A percentile compares a stretch with the other conserved stretches of the same genome.
phyloP scores from a whole-genome alignment of 2,113 vertebrate genomes.

The Lampris incognitus region DNA sequence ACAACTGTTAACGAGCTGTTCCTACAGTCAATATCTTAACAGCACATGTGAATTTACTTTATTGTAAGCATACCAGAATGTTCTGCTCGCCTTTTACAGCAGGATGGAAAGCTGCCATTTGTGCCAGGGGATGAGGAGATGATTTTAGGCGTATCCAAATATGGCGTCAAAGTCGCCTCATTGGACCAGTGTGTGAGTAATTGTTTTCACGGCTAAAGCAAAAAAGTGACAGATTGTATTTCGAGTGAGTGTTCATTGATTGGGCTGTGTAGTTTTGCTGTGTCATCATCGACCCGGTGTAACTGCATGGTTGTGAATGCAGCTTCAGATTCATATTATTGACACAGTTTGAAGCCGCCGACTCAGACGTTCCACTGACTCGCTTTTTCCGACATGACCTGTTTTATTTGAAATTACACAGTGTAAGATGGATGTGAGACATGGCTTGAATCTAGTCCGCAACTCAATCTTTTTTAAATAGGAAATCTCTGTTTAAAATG shows the following conservation, averaged over 20 bases:
- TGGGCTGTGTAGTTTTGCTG: conserved; percentile 1
- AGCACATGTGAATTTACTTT: too few relatives aligned
- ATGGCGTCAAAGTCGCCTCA: conserved; percentile 94
- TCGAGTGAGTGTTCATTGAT: conserved; percentile 13
- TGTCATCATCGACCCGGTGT: not conserved
- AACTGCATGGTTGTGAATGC: conserved; percentile 7
- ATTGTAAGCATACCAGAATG: not conserved
- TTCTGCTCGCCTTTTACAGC: conserved; percentile 82
- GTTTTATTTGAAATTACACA: too few relatives aligned
- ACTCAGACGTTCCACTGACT: not conserved
- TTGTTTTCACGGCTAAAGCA: not conserved
- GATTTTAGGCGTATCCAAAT: conserved; percentile 94
- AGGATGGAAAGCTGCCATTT: conserved; percentile 97
- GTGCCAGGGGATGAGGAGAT: conserved; percentile 95
- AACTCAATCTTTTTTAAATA: too few relatives aligned
- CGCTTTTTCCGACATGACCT: not conserved
- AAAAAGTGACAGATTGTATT: not conserved
- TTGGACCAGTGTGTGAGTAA: conserved; percentile 95
- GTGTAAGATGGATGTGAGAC: too few relatives aligned
- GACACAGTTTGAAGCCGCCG: conserved; percentile 9
- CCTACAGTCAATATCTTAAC: too few relatives aligned
- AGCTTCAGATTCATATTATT: conserved; percentile 11
- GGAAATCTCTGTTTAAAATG: not conserved
- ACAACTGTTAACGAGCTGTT: too few relatives aligned
- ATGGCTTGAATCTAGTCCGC: too few relatives aligned